phyloP scores from a whole-genome alignment of 2,797 vertebrate genomes.

The Setipinna tenuifilis region DNA sequence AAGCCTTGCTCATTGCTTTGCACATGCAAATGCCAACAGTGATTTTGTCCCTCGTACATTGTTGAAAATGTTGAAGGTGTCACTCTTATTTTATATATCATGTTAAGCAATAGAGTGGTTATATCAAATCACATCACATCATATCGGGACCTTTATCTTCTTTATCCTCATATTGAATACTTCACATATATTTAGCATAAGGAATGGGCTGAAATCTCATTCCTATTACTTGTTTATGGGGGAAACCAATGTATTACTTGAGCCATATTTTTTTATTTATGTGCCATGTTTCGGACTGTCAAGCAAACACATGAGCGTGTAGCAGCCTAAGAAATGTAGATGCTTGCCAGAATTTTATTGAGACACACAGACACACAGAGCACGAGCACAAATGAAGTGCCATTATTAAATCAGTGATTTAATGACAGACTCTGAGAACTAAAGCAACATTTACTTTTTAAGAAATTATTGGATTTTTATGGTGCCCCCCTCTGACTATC shows the following conservation, averaged over 20 bases:
- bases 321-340: slow-evolving; percentile 62
- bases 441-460: slow-evolving; percentile 25
- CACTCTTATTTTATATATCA: not conserved
- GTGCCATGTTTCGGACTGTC: slow-evolving; percentile 64
- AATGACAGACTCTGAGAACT: not conserved
- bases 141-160: slow-evolving; percentile 7
- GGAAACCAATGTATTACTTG: slow-evolving; percentile 21
- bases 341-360: slow-evolving; percentile 48
- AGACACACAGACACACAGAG: slow-evolving; percentile 6
- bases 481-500: not conserved
- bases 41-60: not conserved
- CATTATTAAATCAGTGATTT: slow-evolving; percentile 21
- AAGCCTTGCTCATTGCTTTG: not conserved
- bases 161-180: slow-evolving; percentile 1
- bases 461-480: slow-evolving; percentile 24
- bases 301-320: slow-evolving; percentile 65
- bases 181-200: slow-evolving; percentile 19
- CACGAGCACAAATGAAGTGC: slow-evolving; percentile 11
- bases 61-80: not conserved
- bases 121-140: slow-evolving; percentile 9
- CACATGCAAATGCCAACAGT: not conserved
- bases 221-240: slow-evolving; percentile 55
- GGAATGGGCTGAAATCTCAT: slow-evolving; percentile 17
- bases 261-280: slow-evolving; percentile 44
- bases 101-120: not conserved